Conservation (phyloP, 2,113 vertebrate species). For the Gnathonemus longibarbis region DNA sequence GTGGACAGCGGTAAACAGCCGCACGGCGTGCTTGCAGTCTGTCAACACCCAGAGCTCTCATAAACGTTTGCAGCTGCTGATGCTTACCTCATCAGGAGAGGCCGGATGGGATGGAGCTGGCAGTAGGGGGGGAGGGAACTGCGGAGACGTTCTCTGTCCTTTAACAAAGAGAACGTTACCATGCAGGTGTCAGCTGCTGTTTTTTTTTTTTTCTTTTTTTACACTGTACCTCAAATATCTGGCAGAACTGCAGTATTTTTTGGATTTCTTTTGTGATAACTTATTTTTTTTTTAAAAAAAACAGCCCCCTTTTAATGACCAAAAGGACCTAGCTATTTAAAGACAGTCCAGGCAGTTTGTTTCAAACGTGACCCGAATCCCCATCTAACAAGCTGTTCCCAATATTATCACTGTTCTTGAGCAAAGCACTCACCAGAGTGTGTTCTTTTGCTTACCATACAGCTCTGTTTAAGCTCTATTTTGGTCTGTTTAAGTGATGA, state of each 20-base stretch:
- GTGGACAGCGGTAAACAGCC: not conserved
- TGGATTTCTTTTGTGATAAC: not conserved
- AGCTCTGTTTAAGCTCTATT: not conserved
- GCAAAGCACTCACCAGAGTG: not conserved
- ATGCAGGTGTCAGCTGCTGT: not conserved
- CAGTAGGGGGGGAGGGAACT: not conserved
- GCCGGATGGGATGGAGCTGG: not conserved
- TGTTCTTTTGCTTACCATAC: not conserved
- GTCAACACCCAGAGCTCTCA: not conserved
- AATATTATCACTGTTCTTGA: not conserved
- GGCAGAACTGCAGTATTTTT: not conserved
- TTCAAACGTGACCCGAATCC: not conserved
- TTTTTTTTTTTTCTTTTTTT: not conserved
- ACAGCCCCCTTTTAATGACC: not conserved
- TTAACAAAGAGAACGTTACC: not conserved
- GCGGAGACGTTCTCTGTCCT: not conserved
- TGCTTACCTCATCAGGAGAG: not conserved
- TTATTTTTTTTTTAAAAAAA: not conserved
- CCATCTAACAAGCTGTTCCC: not conserved
- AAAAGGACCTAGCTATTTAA: not conserved
- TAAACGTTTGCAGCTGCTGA: not conserved
- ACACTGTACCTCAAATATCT: not conserved
- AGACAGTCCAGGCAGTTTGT: not conserved
- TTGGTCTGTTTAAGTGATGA: not conserved
- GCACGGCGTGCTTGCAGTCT: not conserved